These are phyloP conservation scores for Lutjanus campechanus DNA, from an alignment of 2,797 vertebrate genomes.

Conservation along the genomic window DNA sequence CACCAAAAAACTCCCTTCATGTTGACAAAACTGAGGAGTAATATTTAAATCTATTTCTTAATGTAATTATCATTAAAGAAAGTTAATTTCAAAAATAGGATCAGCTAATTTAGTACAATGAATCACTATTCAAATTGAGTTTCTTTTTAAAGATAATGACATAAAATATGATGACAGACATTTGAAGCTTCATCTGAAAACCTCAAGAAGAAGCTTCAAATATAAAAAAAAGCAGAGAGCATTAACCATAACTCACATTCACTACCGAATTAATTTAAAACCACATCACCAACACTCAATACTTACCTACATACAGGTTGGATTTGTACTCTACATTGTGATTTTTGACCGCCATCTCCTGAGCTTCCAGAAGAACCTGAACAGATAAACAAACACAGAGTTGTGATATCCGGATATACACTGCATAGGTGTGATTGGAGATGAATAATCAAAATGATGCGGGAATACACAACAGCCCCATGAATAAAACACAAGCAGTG, in stretches of 20 bases:
- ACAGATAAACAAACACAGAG: neutral
- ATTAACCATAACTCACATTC: neutral
- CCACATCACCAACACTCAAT: neutral
- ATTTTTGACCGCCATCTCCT: slow-evolving; percentile 95
- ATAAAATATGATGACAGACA: too few species aligned
- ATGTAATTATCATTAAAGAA: too few species aligned
- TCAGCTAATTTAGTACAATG: too few species aligned
- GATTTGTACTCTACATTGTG: slow-evolving; percentile 97
- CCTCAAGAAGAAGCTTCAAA: too few species aligned
- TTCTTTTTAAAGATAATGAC: too few species aligned
- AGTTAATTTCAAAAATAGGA: too few species aligned
- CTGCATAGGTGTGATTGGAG: neutral
- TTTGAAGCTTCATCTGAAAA: too few species aligned
- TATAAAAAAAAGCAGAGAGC: neutral
- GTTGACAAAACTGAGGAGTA: too few species aligned
- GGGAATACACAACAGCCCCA: neutral
- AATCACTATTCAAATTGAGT: too few species aligned
- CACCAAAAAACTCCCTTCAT: too few species aligned
- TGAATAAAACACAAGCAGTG: neutral
- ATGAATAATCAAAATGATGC: neutral
- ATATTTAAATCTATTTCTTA: too few species aligned
- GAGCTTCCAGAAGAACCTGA: slow-evolving; percentile 95
- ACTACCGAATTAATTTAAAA: neutral
- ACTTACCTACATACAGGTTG: slow-evolving; percentile 91
- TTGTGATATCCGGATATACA: neutral